Evolutionary conservation across 2,888 invertebrate genomes (phyloP), one percentile per base, ranked within the genome.

Genomic region (Drosophila neoperkinsi): DNA sequence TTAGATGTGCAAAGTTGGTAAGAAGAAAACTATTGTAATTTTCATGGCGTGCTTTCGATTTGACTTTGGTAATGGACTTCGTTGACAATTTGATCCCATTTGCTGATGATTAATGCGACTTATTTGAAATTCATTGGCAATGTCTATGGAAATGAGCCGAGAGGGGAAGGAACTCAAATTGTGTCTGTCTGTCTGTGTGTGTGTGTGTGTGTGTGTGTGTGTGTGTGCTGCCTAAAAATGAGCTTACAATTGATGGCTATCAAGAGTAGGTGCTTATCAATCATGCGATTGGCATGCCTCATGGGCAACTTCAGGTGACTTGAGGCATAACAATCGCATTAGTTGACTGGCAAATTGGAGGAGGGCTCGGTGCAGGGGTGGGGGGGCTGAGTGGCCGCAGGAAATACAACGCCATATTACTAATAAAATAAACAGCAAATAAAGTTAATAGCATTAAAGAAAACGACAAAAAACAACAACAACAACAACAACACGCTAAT

Each of bases 341-440:
- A 90, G 84, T 71, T 69, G 76, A 25, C 49, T 10, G 25, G 3
- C 16, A 36, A 34, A 10, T 21, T 21, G 3, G 36, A 13, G 30
- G 30, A 56, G 11, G n/a, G 28, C 9, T 30, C 16, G 43, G 21
- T 5, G 43, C 16, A 16, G 18, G 38, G 16, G 13, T 18, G 13
- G 25, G 13, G n/a, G 13, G 21, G 30, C 11, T 4, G 10, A 16
- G 52, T 72, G 81, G 74, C 61, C 84, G 63, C 87, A 85, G 85
- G 91, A 85, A 90, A 85, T 73, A 90, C 85, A 86, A 70, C 71
- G 74, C 84, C 77, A 72, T 67, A 87, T 85, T 89, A 87, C 84
- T 89, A 89, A 85, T 89, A 90, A 90, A 85, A 87, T 89, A 87
- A 90, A 90, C 84, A 84, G 84, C 88, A 85, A 85, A 85, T 90